Percentiles rank a stretch among this genome's conserved stretches.
Conservation (phyloP, 2,113 vertebrate species). For the Pao palembangensis region DNA sequence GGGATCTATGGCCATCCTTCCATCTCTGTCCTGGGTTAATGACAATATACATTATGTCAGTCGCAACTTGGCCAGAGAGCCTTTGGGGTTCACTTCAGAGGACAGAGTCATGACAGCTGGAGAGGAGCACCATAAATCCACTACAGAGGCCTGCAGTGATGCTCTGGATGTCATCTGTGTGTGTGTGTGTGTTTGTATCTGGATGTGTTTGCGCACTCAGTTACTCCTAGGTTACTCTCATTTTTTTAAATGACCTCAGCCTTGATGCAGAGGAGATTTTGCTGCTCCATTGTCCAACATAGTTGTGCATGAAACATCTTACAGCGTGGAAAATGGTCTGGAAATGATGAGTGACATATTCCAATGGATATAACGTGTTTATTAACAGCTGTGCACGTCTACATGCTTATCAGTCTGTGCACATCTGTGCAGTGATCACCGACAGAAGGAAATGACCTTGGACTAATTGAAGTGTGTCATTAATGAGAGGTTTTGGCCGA, state of each 20-base stretch:
- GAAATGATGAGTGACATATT: constrained; percentile 25
- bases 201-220: constrained; percentile 7
- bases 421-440: constrained; percentile 24
- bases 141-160: not conserved
- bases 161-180: constrained; percentile 1
- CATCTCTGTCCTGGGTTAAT: constrained; percentile 4
- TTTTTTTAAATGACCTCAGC: constrained; percentile 14
- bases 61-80: constrained; percentile 5
- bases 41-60: constrained; percentile 7
- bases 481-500: too few relatives aligned
- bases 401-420: constrained; percentile 5
- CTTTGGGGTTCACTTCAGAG: constrained; percentile 18
- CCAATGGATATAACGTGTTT: constrained; percentile 17
- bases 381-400: constrained; percentile 10
- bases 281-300: constrained; percentile 20
- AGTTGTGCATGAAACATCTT: constrained; percentile 37
- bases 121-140: constrained; percentile 19
- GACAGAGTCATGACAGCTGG: constrained; percentile 9
- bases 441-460: constrained; percentile 33
- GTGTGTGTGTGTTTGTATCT: constrained; percentile 9
- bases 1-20: constrained; percentile 1
- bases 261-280: constrained; percentile 17
- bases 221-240: not conserved
- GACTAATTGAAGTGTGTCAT: constrained; percentile 7
- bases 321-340: constrained; percentile 30